Percentiles rank a stretch among this genome's conserved stretches.
phyloP scores from a whole-genome alignment of 2,113 vertebrate species.

The Eurypyga helias region DNA sequence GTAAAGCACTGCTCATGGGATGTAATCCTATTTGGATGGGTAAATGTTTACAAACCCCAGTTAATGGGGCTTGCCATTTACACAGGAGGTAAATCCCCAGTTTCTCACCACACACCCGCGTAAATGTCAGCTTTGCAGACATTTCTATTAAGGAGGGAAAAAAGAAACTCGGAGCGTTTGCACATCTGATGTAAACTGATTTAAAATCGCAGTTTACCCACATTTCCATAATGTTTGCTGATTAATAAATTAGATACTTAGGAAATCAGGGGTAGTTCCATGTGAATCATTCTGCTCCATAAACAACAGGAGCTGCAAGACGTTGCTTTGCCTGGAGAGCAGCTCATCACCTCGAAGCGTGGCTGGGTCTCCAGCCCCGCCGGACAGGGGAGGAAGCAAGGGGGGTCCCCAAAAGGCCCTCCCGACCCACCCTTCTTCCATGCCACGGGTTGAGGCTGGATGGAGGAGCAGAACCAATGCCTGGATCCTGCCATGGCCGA shows the following conservation, averaged over 20 bases:
- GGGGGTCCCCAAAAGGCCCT: not conserved
- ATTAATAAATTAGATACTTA: slow-evolving; percentile 74
- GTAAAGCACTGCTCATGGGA: not conserved
- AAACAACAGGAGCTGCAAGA: slow-evolving; percentile 6
- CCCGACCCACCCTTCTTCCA: not conserved
- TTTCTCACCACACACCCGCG: not conserved
- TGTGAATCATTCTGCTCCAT: slow-evolving; percentile 49
- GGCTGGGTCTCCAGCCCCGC: not conserved
- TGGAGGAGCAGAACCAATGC: not conserved
- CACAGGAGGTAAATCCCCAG: slow-evolving; percentile 30
- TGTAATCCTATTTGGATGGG: not conserved
- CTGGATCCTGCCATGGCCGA: not conserved
- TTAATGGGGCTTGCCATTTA: slow-evolving; percentile 37
- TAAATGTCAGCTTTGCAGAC: slow-evolving; percentile 45
- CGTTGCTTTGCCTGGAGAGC: not conserved
- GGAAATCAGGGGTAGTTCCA: slow-evolving; percentile 58
- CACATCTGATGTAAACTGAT: slow-evolving; percentile 66
- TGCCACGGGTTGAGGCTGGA: not conserved
- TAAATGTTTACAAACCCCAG: slow-evolving; percentile 30
- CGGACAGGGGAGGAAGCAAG: not conserved
- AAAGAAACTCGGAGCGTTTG: slow-evolving; percentile 13
- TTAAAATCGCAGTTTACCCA: slow-evolving; percentile 65
- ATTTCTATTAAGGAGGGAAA: slow-evolving; percentile 50
- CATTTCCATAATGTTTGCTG: slow-evolving; percentile 74
- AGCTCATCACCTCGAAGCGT: not conserved